Percentiles rank a stretch among this genome's conserved stretches.
Evolutionary conservation across 1,140 invertebrate species (phyloP).

Genomic region (Arion vulgaris): DNA sequence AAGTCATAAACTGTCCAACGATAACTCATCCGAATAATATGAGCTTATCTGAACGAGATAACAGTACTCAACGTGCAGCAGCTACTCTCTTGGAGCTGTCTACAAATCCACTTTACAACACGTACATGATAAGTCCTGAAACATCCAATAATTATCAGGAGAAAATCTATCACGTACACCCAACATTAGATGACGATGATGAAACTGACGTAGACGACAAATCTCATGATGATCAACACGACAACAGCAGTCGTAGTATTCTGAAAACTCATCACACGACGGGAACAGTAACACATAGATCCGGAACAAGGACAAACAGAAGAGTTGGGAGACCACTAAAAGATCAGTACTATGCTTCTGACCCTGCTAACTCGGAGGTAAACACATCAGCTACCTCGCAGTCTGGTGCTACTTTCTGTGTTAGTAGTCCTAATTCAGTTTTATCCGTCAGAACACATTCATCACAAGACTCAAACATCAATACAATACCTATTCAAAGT

Average conservation of each 20-base stretch:
- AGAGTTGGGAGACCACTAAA: conserved; percentile 17
- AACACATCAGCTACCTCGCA: not conserved
- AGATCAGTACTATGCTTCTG: not conserved
- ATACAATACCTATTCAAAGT: too few relatives aligned
- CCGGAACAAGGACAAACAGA: not conserved
- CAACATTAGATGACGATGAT: not conserved
- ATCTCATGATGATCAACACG: not conserved
- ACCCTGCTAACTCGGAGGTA: not conserved
- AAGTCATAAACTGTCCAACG: not conserved
- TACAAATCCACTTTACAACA: not conserved
- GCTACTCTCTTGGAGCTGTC: conserved; percentile 17
- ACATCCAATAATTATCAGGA: conserved; percentile 4
- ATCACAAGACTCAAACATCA: too few relatives aligned
- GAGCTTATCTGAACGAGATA: not conserved
- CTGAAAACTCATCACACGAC: not conserved
- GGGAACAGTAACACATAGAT: not conserved
- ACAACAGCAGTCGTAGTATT: not conserved
- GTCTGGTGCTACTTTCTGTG: not conserved
- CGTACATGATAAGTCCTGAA: conserved; percentile 12
- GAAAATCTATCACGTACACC: conserved; percentile 18
- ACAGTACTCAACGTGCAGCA: conserved; percentile 13
- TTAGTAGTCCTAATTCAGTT: not conserved
- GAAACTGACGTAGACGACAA: too few relatives aligned
- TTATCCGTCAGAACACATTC: not conserved
- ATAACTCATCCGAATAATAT: not conserved